A percentile compares a stretch with the other conserved stretches of the same genome.
phyloP scores from a whole-genome alignment of 2,797 vertebrate genomes.

The Catharus ustulatus region DNA sequence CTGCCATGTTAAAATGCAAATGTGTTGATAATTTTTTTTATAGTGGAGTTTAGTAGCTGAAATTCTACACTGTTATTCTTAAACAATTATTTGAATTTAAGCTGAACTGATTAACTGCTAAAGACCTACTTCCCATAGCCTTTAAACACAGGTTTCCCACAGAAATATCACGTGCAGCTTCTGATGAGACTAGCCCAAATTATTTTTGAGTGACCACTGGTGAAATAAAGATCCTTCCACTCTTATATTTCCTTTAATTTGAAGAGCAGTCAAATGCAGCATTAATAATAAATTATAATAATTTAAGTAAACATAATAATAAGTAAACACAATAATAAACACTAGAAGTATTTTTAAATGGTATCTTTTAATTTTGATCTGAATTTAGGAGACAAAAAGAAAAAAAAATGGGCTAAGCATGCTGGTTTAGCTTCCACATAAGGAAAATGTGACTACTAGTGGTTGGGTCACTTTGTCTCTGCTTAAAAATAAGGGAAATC shows the following conservation, averaged over 20 bases:
- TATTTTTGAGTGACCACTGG: neutral
- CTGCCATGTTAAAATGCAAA: neutral
- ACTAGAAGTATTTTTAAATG: neutral
- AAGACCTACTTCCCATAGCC: neutral
- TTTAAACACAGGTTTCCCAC: neutral
- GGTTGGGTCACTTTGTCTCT: neutral
- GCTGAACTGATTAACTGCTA: neutral
- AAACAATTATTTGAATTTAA: neutral
- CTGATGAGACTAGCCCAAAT: neutral
- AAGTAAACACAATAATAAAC: neutral
- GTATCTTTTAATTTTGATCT: neutral
- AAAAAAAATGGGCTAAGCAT: neutral
- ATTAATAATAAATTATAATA: neutral
- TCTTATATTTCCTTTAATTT: neutral
- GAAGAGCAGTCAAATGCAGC: neutral
- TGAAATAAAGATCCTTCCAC: neutral
- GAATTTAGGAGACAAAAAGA: neutral
- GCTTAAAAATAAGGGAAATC: slow-evolving; percentile 17
- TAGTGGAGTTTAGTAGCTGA: neutral
- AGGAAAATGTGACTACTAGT: neutral
- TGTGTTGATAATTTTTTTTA: neutral
- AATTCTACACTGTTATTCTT: neutral
- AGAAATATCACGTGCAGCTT: neutral
- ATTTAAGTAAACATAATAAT: neutral
- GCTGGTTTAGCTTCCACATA: neutral